A percentile compares a stretch with the other conserved stretches of the same genome.
phyloP scores from a whole-genome alignment of 2,888 invertebrate genomes.

The Eristalis pertinax region DNA sequence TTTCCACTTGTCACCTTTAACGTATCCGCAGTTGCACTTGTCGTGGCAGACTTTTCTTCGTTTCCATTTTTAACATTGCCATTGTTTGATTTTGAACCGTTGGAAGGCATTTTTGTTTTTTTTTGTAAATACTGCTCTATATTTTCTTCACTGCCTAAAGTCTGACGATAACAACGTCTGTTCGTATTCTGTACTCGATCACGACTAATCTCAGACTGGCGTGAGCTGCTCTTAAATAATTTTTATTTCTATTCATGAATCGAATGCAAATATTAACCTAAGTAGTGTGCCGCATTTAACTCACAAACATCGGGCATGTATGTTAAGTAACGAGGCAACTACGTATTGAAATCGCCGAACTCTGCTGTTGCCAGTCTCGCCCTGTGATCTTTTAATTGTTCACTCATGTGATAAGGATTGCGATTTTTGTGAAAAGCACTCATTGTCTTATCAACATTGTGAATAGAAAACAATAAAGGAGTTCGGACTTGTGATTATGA shows the following conservation, averaged over 20 bases:
- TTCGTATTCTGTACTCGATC: conserved; percentile 23
- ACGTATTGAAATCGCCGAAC: conserved; percentile 3
- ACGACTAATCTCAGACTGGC: conserved; percentile 42
- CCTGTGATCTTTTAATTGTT: conserved; percentile 22
- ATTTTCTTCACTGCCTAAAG: background rate
- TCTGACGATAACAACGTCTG: conserved; percentile 24
- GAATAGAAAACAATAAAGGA: no score
- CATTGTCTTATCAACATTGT: no score
- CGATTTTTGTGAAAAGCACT: background rate
- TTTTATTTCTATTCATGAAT: background rate
- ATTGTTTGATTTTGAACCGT: conserved; percentile 4
- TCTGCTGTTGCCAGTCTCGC: background rate
- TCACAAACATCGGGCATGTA: background rate
- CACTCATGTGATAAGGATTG: conserved; percentile 23
- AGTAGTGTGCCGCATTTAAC: conserved; percentile 14
- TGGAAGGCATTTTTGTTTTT: conserved; percentile 28
- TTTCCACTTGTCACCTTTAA: conserved; percentile 10
- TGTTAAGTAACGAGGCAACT: conserved; percentile 31
- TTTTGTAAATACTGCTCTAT: background rate
- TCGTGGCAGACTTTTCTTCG: conserved; percentile 1
- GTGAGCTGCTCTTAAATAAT: conserved; percentile 19
- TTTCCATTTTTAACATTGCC: background rate
- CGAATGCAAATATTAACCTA: conserved; percentile 12
- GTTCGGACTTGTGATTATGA: no score
- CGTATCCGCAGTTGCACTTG: background rate